Base-by-base conservation (phyloP, 2,797 vertebrate genomes). In the Lepilemur ruficaudatus region DNA sequence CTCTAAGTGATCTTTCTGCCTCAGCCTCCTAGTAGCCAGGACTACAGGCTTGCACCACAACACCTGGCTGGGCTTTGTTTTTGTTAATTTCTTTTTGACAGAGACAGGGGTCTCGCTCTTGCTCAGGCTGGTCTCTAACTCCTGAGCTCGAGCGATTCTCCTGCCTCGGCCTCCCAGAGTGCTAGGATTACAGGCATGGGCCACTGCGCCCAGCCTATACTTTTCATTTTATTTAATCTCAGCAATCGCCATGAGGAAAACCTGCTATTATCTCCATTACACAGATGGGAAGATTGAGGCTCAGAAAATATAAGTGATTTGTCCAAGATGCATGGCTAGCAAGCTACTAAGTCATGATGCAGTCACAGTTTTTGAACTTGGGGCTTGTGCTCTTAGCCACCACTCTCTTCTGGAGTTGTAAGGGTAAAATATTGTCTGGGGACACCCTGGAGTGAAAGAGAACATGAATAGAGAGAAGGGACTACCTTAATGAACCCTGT, bases 241-340 rank as follows among this genome's bases (percentile, higher is more conserved):
- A 10, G 30, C 20, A 38, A 32, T 65, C 23, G 18, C 78, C 65
- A 2, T 3, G 12, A 69, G 87, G 30, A 17, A 20, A 38, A 14
- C 46, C 22, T 65, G 15, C 59, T 20, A 41, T 17, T 67, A 20
- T 75, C 14, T 78, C 83, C 67, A 79, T 79, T 79, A 30, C 11
- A 48, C 41, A 86, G 86, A 82, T 15, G 69, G 75, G 83, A 93
- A 95, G 86, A 87, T 7, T 20, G 83, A 57, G 93, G 57, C n/a
- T 70, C 69, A 78, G 30, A 65, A 86, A 83, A n/a, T 18, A 5
- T 22, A 46, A 59, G 50, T 41, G 83, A 59, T 28, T 55, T 55
- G 4, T 73, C 70, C 28, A 50, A 85, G 72, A 70, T 3, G 32
- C 35, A 52, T 13, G 69, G 32, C 20, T 52, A 79, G 63, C 82